Base-by-base conservation (phyloP, 2,113 vertebrate species). In the Haplotaxodon microlepis region DNA sequence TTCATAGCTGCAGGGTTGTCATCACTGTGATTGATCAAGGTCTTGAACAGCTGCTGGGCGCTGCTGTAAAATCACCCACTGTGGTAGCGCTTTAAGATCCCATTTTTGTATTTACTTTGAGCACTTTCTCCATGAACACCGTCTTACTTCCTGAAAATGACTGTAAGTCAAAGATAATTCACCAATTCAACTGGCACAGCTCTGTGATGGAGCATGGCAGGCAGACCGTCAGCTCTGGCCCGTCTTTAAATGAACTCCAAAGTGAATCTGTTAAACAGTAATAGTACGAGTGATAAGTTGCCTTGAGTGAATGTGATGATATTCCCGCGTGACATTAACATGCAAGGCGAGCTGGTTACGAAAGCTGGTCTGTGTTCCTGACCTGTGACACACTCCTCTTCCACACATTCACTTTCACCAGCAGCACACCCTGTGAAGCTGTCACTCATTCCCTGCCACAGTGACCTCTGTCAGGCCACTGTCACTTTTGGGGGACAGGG, bases 381-480 rank as follows among this genome's bases (percentile, higher is more conserved):
- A 81, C 81, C 59, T 71, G 38, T 90, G 71, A 93, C 90, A 83
- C 90, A 57, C 83, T 69, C 57, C 8, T 34, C 17, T 34, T 53
- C 76, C 21, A 38, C 61, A 81, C 87, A 56, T 56, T 69, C 76
- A 50, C 80, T 29, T 53, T 54, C 81, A 90, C 84, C 83, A 85
- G 63, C 84, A 91, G 51, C 16, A 7, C 36, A 38, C 85, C 80
- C 85, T 95, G 92, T 93, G 71, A 66, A 87, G 36, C 92, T 86
- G 91, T 94, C 95, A 95, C 82, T 94, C 92, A 87, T 27, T 85
- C 89, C 61, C 84, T 4, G 36, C 85, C 57, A 29, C 89, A 29
- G 84, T 95, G 95, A 95, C 92, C 94, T 29, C 93, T 95, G 94
- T 95, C 95, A 95, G 91, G 81, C 89, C 88, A 16, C 86, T 94